phyloP scores from a whole-genome alignment of 2,797 vertebrate species.

The Eleutherodactylus coqui region DNA sequence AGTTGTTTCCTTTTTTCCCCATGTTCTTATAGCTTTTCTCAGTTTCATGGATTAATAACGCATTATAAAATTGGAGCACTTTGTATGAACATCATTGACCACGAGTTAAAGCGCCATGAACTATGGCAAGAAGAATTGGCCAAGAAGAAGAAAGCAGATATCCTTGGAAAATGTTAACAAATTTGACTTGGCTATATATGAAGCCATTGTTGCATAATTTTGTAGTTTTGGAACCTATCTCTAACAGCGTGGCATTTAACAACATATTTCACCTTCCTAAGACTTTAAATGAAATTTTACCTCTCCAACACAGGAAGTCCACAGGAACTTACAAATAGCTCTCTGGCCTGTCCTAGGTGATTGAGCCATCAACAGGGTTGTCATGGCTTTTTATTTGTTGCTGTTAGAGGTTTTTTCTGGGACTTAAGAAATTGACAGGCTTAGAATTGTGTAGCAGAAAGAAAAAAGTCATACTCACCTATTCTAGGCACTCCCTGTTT shows the following conservation, averaged over 20 bases:
- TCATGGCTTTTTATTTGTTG: too few species aligned
- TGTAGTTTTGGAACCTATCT: background rate
- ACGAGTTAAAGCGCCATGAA: slow-evolving; percentile 91
- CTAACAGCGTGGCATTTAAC: background rate
- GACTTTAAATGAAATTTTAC: too few species aligned
- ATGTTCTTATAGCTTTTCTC: slow-evolving; percentile 84
- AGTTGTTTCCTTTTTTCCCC: background rate
- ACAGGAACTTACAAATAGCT: too few species aligned
- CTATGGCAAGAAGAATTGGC: slow-evolving; percentile 94
- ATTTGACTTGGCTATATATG: background rate
- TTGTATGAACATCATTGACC: slow-evolving; percentile 94
- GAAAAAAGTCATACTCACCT: too few species aligned
- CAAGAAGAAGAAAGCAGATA: slow-evolving; percentile 94
- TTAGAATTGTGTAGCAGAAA: too few species aligned
- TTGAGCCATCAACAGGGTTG: too few species aligned
- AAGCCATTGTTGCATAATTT: background rate
- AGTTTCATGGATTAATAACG: slow-evolving; percentile 91
- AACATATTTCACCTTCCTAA: too few species aligned
- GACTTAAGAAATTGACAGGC: too few species aligned
- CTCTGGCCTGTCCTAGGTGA: too few species aligned
- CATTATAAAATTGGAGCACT: slow-evolving; percentile 94
- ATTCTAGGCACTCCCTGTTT: too few species aligned
- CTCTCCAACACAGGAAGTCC: too few species aligned
- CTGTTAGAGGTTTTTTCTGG: too few species aligned
- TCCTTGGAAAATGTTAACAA: slow-evolving; percentile 77